Evolutionary conservation across 1,140 invertebrate species (phyloP), one percentile per base, ranked within the genome.

Genomic region (Pemphigus obesinymphae): DNA sequence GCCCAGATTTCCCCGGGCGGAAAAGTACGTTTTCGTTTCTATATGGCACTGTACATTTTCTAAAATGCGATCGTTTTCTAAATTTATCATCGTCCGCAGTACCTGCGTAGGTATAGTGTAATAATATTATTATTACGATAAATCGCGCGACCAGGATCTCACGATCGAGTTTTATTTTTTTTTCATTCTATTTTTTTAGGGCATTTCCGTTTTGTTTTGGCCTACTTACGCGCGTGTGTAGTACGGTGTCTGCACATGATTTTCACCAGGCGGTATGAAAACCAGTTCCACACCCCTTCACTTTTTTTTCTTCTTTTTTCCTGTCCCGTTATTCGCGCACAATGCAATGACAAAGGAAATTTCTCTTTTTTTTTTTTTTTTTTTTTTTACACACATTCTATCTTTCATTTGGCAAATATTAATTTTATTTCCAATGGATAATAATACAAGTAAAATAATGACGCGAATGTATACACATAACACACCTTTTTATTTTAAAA

Each of bases 261-360:
- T 80, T 80, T 80, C 76, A 80, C 76, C 76, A 63, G 40, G 76
- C 76, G 55, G 76, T 80, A 63, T 80, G 76, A 63, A 80, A 80
- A 80, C 76, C 76, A 80, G 76, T 80, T 80, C 76, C 76, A 80
- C 76, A 80, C 76, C 76, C 76, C 76, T 80, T 80, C 76, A 80
- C 76, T 80, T 80, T 73, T 75, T 75, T 80, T 80, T 31, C 37
- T 40, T 55, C 37, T 26, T 40, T 80, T 78, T 80, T 80, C 76
- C 76, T 63, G 76, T 80, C 55, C 76, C 76, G 76, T 80, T 80
- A 80, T 80, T 80, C 76, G 76, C 76, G 55, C 76, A 45, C 76
- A 80, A 43, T 80, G 26, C 37, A 43, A 45, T 80, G 76, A 80
- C 76, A 80, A 80, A 80, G 76, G 53, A 80, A 80, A 80, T 80